Base-by-base conservation (phyloP, 1,140 invertebrate genomes). In the Temnothorax curvispinosus region DNA sequence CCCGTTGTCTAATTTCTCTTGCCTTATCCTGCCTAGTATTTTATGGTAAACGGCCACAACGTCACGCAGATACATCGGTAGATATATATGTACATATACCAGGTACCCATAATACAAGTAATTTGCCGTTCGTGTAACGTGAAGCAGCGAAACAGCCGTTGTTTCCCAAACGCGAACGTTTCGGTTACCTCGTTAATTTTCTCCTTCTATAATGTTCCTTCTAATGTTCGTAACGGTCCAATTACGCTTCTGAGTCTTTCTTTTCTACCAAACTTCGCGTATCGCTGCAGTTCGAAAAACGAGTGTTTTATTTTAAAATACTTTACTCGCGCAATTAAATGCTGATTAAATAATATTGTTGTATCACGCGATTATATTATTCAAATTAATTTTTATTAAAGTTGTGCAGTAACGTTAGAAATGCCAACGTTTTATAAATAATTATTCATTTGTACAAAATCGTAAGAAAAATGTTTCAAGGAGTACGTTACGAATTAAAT, bases 121-220 rank as follows among this genome's bases (percentile, higher is more conserved):
- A 88, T 88, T 88, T 88, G 54, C 15, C 58, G 35, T 54, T 50
- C 13, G 52, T 75, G 50, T 86, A 44, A 88, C 56, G 72, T 77
- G 18, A 52, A 77, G 65, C 41, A 52, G 27, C 50, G 13, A 72
- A 56, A 62, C 44, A 71, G 6, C 72, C 52, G 54, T 62, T 54
- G 50, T 56, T 85, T 72, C 32, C 38, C 56, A 60, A 47, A 56
- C 35, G 56, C 50, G 64, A 77, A 56, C 44, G 18, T 58, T 41
- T 47, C 50, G 13, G 35, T 81, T 71, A 65, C 3, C 15, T 52
- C 47, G 35, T 84, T 84, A 84, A 84, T 75, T 75, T 75, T 60
- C 41, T 84, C n/a, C 9, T 62, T 60, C 54, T 67, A 67, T 27
- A 27, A 52, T 44, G 64, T 65, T 65, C 3, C 27, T 27, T 41